phyloP scores from a whole-genome alignment of 2,113 vertebrate species.

The Dipodomys spectabilis region DNA sequence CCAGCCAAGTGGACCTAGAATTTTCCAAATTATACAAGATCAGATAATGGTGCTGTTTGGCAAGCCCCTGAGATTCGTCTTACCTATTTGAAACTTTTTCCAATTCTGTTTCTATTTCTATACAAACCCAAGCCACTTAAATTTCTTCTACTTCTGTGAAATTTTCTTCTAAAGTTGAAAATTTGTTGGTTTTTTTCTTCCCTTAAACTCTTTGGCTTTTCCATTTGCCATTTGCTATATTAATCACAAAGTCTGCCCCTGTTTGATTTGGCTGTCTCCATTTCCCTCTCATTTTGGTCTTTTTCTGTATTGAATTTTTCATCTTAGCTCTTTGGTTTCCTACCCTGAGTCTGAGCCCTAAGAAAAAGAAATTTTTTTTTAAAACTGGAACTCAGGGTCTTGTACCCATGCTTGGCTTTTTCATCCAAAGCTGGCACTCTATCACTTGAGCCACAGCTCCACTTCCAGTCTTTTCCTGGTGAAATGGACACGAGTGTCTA shows the following conservation, averaged over 20 bases:
- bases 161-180: slow-evolving; percentile 64
- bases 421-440: too few species aligned
- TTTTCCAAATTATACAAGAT: slow-evolving; percentile 57
- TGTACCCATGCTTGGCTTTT: too few species aligned
- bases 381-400: too few species aligned
- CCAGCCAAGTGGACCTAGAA: too few species aligned
- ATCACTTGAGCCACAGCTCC: too few species aligned
- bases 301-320: slow-evolving; percentile 47
- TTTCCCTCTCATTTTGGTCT: slow-evolving; percentile 40
- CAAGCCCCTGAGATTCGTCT: slow-evolving; percentile 64
- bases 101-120: slow-evolving; percentile 46
- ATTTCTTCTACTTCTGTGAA: slow-evolving; percentile 69
- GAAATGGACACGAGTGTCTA: too few species aligned
- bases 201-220: slow-evolving; percentile 30
- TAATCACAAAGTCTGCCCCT: slow-evolving; percentile 51
- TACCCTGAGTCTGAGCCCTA: not conserved
- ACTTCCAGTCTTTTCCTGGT: too few species aligned
- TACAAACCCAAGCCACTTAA: slow-evolving; percentile 60
- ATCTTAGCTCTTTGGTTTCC: slow-evolving; percentile 11
- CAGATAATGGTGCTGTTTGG: slow-evolving; percentile 74
- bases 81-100: slow-evolving; percentile 71
- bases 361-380: not conserved
- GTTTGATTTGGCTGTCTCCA: slow-evolving; percentile 64
- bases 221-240: slow-evolving; percentile 66
- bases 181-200: not conserved